Percentiles rank a stretch among this genome's conserved stretches.
These are phyloP conservation scores for Apteryx mantelli DNA, from an alignment of 2,113 vertebrate species.

Conservation along the genomic window DNA sequence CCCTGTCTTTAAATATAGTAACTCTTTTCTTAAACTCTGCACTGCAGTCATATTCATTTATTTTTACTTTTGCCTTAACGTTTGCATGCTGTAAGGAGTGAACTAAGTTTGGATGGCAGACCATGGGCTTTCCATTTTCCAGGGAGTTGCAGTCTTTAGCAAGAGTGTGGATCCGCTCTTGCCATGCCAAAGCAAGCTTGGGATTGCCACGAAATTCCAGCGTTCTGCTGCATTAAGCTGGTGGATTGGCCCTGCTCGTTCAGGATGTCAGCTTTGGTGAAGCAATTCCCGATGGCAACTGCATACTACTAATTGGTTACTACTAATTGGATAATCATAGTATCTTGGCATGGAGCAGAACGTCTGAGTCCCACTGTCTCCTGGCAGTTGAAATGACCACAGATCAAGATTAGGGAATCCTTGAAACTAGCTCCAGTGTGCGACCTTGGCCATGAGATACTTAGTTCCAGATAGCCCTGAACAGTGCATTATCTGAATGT, in stretches of 20 bases:
- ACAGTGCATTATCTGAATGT: rapidly evolving
- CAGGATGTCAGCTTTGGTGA: not conserved
- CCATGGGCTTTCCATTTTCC: not conserved
- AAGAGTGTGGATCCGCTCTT: not conserved
- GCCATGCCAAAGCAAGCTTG: not conserved
- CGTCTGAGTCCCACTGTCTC: not conserved
- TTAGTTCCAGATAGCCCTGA: not conserved
- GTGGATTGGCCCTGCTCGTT: not conserved
- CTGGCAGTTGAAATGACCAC: not conserved
- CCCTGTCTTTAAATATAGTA: not conserved
- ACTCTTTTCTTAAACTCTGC: not conserved
- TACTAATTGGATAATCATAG: not conserved
- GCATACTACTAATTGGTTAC: not conserved
- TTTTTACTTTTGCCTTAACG: conserved; percentile 8
- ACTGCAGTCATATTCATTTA: not conserved
- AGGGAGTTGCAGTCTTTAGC: not conserved
- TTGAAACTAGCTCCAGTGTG: not conserved
- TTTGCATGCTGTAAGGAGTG: not conserved
- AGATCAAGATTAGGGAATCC: not conserved
- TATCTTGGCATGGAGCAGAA: not conserved
- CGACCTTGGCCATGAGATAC: not conserved
- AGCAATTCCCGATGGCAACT: not conserved
- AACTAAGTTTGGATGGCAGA: not conserved
- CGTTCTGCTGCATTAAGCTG: not conserved
- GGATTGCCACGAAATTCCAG: not conserved